phyloP scores from a whole-genome alignment of 2,113 vertebrate species.

The Setophaga coronata region DNA sequence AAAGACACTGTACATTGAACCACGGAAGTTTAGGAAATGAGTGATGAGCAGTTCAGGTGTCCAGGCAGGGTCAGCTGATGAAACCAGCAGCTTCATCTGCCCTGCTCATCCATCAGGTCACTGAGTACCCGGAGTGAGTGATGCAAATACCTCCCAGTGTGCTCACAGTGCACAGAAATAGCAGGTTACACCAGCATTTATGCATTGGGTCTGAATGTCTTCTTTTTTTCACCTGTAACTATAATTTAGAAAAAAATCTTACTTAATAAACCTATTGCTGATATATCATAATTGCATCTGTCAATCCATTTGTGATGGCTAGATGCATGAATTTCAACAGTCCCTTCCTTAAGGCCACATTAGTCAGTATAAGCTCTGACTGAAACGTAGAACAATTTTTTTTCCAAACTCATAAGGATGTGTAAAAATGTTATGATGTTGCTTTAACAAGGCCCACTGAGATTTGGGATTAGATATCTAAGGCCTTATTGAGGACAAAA shows the following conservation, averaged over 20 bases:
- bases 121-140: background rate
- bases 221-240: slow-evolving; percentile 40
- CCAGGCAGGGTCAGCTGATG: background rate
- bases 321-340: slow-evolving; percentile 62
- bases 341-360: slow-evolving; percentile 64
- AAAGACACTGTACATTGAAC: background rate
- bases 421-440: slow-evolving; percentile 70
- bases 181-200: background rate
- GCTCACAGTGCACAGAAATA: background rate
- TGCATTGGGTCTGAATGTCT: background rate
- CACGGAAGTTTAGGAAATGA: background rate
- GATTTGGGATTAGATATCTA: slow-evolving; percentile 73
- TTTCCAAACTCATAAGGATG: slow-evolving; percentile 49
- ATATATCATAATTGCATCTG: slow-evolving; percentile 67
- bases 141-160: background rate
- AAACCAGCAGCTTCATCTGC: background rate
- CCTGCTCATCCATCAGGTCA: background rate
- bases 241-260: background rate
- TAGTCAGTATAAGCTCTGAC: slow-evolving; percentile 67
- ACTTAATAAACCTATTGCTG: slow-evolving; percentile 60
- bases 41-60: background rate
- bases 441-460: slow-evolving; percentile 74
- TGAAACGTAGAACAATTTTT: slow-evolving; percentile 51
- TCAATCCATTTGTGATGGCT: slow-evolving; percentile 65
- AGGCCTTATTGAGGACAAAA: slow-evolving; percentile 70